Percentiles rank a stretch among this genome's conserved stretches.
These are phyloP conservation scores for Entomyzon cyanotis DNA, from an alignment of 2,113 vertebrate species.

Conservation along the genomic window DNA sequence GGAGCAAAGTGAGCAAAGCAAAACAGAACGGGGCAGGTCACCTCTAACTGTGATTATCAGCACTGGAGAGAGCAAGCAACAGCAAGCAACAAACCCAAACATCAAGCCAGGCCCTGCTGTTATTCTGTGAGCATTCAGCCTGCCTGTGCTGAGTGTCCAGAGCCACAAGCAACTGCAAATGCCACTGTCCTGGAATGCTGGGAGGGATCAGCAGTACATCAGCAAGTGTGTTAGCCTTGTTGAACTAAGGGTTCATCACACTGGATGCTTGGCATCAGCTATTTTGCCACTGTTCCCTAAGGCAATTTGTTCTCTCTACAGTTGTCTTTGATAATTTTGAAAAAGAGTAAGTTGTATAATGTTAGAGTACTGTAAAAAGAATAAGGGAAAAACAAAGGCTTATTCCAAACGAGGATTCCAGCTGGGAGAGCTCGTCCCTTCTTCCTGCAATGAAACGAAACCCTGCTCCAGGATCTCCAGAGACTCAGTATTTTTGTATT, in stretches of 20 bases:
- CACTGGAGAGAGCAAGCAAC: neutral
- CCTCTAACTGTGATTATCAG: neutral
- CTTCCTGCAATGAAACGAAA: neutral
- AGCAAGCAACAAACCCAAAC: neutral
- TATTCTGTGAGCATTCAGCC: neutral
- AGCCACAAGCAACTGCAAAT: neutral
- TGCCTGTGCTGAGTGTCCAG: neutral
- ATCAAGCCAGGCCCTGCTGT: neutral
- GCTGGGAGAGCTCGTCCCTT: neutral
- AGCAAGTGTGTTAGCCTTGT: accelerated
- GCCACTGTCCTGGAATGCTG: neutral
- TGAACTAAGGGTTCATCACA: neutral
- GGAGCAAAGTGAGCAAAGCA: neutral
- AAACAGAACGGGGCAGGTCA: accelerated
- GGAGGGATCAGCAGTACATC: neutral
- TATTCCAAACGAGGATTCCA: neutral
- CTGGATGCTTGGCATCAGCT: neutral
- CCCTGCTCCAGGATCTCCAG: neutral
- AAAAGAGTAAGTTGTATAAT: neutral
- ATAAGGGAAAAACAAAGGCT: neutral
- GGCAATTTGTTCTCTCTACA: neutral
- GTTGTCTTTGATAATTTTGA: neutral
- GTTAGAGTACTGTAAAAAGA: neutral
- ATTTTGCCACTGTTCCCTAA: neutral
- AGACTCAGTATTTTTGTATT: neutral